Evolutionary conservation across 2,888 invertebrate genomes (phyloP).

Genomic region (Malachius bipustulatus): DNA sequence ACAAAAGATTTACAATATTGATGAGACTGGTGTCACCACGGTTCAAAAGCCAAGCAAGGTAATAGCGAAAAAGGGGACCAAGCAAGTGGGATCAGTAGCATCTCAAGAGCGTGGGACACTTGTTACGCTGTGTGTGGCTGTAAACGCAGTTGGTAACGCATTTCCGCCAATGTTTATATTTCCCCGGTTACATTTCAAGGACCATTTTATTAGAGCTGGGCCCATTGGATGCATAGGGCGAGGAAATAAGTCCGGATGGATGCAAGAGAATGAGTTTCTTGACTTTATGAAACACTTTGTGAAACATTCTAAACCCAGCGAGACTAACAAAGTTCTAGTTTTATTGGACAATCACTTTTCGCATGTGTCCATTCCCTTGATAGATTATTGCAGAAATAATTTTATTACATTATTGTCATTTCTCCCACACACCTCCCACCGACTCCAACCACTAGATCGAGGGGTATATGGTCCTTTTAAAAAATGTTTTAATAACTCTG

Average conservation of each 20-base stretch:
- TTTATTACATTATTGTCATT: constrained; percentile 8
- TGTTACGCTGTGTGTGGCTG: too few species aligned
- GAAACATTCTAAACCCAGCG: constrained; percentile 12
- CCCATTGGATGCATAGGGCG: too few species aligned
- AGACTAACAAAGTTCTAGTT: constrained; percentile 1
- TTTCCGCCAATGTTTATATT: too few species aligned
- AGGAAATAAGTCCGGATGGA: constrained; percentile 2
- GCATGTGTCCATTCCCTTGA: constrained; percentile 10
- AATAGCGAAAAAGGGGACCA: too few species aligned
- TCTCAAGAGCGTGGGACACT: too few species aligned
- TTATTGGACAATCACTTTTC: neutral
- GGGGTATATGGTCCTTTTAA: constrained; percentile 15
- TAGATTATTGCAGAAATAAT: constrained; percentile 20
- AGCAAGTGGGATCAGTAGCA: too few species aligned
- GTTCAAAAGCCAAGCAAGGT: too few species aligned
- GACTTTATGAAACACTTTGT: constrained; percentile 16
- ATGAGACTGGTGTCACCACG: too few species aligned
- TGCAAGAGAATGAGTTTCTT: constrained; percentile 2
- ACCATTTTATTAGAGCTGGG: too few species aligned
- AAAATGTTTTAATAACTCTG: constrained; percentile 17
- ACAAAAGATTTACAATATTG: too few species aligned
- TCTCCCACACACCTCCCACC: constrained; percentile 12
- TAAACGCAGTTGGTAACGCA: too few species aligned
- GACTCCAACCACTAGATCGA: constrained; percentile 14
- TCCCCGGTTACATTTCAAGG: too few species aligned